Evolutionary conservation across 30 jellyfish, hydroid and myxozoan species (phyloP).

Genomic region (Haliclystus octoradiatus): DNA sequence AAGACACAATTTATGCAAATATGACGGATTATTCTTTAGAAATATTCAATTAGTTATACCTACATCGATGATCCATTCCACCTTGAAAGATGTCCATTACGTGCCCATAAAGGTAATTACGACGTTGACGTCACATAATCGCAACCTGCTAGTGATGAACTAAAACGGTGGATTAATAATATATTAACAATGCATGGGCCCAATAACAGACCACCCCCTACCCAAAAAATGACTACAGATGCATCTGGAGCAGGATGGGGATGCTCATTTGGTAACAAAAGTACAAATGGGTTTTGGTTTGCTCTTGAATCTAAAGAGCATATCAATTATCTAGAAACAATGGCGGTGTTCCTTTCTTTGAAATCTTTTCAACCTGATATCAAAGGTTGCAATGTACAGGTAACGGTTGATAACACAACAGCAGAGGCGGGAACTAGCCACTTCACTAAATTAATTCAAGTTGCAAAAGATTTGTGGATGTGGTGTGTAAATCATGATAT

Average conservation of each 20-base stretch:
- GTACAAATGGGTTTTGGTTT: constrained; percentile 30
- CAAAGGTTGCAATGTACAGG: constrained; percentile 20
- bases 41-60: no score
- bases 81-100: no score
- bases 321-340: constrained; percentile 20
- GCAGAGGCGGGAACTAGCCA: constrained; percentile 50
- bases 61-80: no score
- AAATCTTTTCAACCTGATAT: constrained; percentile 1
- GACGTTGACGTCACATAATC: background rate
- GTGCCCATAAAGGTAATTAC: constrained; percentile 1
- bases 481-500: constrained; percentile 19
- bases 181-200: background rate
- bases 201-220: constrained; percentile 7
- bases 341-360: constrained; percentile 16
- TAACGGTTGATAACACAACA: constrained; percentile 48
- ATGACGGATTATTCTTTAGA: no score
- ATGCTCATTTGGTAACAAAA: background rate
- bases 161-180: constrained; percentile 26
- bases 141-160: background rate
- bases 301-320: constrained; percentile 16
- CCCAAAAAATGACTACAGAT: constrained; percentile 5
- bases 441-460: background rate
- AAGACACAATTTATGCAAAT: no score
- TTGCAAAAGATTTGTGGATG: constrained; percentile 7
- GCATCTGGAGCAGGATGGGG: constrained; percentile 33